Percentiles rank a stretch among this genome's conserved stretches.
Conservation (phyloP, 2,888 invertebrate species). For the Anticlea derivata region DNA sequence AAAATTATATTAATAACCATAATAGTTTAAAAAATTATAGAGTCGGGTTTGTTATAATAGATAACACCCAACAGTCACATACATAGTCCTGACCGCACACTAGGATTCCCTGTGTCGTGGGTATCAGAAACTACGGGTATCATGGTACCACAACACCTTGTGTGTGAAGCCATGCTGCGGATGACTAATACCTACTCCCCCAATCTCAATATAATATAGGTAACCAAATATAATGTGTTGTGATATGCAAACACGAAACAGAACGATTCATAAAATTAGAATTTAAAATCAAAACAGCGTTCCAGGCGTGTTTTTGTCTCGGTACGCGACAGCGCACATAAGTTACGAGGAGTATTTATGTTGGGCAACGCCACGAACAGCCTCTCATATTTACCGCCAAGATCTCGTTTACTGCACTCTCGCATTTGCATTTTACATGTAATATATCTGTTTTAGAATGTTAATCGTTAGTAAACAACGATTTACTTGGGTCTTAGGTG, state of each 20-base stretch:
- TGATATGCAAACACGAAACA: constrained; percentile 64
- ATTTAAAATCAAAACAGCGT: constrained; percentile 76
- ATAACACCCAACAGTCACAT: too few relatives aligned
- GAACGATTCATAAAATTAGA: constrained; percentile 77
- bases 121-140: too few relatives aligned
- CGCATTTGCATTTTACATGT: constrained; percentile 61
- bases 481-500: constrained; percentile 39
- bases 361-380: constrained; percentile 36
- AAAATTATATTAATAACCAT: too few relatives aligned
- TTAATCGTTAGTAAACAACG: constrained; percentile 42
- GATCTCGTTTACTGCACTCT: constrained; percentile 59
- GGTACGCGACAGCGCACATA: constrained; percentile 30
- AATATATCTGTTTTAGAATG: constrained; percentile 47
- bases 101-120: too few relatives aligned
- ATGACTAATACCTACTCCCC: too few relatives aligned
- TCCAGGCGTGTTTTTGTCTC: constrained; percentile 35
- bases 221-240: constrained; percentile 53
- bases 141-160: too few relatives aligned
- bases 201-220: too few relatives aligned
- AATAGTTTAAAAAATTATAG: too few relatives aligned
- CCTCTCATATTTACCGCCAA: constrained; percentile 40
- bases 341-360: constrained; percentile 39
- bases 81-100: too few relatives aligned
- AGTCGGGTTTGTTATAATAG: too few relatives aligned
- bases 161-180: too few relatives aligned